Base-by-base conservation (phyloP, 2,113 vertebrate genomes). In the Vidua chalybeata region DNA sequence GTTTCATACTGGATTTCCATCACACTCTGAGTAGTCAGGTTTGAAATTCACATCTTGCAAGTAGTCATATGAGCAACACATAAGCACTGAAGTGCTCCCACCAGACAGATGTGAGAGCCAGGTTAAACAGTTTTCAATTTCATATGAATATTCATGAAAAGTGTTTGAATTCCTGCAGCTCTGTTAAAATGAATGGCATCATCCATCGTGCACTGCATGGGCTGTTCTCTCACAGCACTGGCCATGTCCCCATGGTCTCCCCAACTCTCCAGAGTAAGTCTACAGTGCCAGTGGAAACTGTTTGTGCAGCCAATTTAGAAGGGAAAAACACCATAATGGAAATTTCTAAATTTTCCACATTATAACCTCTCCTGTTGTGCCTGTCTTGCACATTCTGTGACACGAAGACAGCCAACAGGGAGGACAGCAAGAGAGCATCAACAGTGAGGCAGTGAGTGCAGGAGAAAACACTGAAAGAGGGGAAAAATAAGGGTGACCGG, bases 101-200 rank as follows among this genome's bases (percentile, higher is more conserved):
- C 84, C 74, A 95, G 96, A 59, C 94, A 91, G 81, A 91, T 94
- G 87, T 81, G 77, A 94, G 87, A 95, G 91, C 45, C 8, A 7
- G 93, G 95, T 94, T 97, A 94, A 97, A 95, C 66, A 91, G 94
- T 84, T 75, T 94, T 92, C 80, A 8, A 56, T 85, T 89, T 78
- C n/a, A 3, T 26, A 51, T 89, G 86, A 95, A 95, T 95, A 96
- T 97, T 96, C 85, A 96, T 95, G 56, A 33, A 33, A 93, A 86
- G 27, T n/a, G 6, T 37, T 84, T 35, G 49, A 75, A 94, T 82
- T 90, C 64, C 81, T 82, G 49, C 64, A 72, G 76, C 56, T 92
- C 73, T 31, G 45, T 72, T 90, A 30, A 77, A 87, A 88, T 2
- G 48, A 94, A 64, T 13, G 17, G 31, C 55, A 20, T 49, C 83